Percentiles rank a stretch among this genome's conserved stretches.
phyloP scores from a whole-genome alignment of 1,140 invertebrate species.

The Spodoptera frugiperda region DNA sequence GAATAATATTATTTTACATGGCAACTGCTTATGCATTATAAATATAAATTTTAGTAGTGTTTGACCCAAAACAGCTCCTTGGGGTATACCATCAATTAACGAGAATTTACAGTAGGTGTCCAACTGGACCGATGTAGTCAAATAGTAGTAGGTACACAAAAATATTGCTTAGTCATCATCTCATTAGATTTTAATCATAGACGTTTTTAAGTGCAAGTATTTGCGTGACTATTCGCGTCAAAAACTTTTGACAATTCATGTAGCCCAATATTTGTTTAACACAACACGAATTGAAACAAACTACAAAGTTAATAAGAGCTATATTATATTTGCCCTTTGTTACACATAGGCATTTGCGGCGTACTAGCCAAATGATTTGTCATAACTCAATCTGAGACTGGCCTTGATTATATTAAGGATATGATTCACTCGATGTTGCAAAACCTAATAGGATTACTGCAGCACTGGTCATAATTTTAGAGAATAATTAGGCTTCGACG shows the following conservation, averaged over 20 bases:
- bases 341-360: slow-evolving; percentile 40
- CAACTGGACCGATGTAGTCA: too few relatives aligned
- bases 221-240: slow-evolving; percentile 15
- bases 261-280: slow-evolving; percentile 34
- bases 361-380: slow-evolving; percentile 51
- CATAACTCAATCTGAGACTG: slow-evolving; percentile 50
- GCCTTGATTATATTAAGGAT: slow-evolving; percentile 52
- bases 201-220: not conserved
- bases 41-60: not conserved
- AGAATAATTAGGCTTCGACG: slow-evolving; percentile 29
- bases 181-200: slow-evolving; percentile 15
- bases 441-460: slow-evolving; percentile 45
- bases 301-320: slow-evolving; percentile 46
- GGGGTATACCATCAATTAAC: not conserved
- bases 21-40: too few relatives aligned
- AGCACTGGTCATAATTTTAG: slow-evolving; percentile 20
- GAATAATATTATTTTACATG: not conserved
- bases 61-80: not conserved
- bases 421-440: slow-evolving; percentile 49
- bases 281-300: slow-evolving; percentile 42
- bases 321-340: slow-evolving; percentile 57
- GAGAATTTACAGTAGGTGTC: too few relatives aligned
- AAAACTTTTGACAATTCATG: slow-evolving; percentile 24
- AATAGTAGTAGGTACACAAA: not conserved
- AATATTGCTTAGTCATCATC: slow-evolving; percentile 4